Conservation (phyloP, 2,888 invertebrate genomes). For the Mesochorus sp. region DNA sequence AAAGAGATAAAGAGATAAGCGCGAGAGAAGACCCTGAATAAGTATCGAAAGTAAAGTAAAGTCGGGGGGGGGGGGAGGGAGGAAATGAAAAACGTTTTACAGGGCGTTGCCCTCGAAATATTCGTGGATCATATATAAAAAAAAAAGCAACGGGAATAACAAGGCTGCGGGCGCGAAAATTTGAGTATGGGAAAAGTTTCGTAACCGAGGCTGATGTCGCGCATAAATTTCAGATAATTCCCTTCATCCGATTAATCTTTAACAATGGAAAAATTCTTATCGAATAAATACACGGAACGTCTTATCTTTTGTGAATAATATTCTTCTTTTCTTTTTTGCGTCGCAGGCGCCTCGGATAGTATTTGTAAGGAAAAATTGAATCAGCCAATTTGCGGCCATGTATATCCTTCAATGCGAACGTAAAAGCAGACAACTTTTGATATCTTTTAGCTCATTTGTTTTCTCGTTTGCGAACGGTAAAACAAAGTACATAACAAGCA, state of each 20-base stretch:
- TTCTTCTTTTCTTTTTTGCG: too few species aligned
- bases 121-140: conserved; percentile 45
- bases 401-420: too few species aligned
- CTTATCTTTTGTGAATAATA: conserved; percentile 11
- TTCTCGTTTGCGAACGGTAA: conserved; percentile 14
- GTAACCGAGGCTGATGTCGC: conserved; percentile 35
- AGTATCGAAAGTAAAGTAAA: conserved; percentile 40
- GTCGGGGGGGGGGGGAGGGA: too few species aligned
- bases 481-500: conserved; percentile 1
- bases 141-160: conserved; percentile 10
- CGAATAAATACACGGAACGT: neutral
- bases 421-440: too few species aligned
- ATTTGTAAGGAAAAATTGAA: too few species aligned
- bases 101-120: conserved; percentile 44
- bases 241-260: conserved; percentile 53
- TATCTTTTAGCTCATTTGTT: neutral
- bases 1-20: neutral
- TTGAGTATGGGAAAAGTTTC: conserved; percentile 53
- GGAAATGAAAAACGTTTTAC: conserved; percentile 18
- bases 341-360: too few species aligned
- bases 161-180: conserved; percentile 3
- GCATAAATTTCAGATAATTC: conserved; percentile 54
- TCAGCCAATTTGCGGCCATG: too few species aligned
- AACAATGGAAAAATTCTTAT: conserved; percentile 49
- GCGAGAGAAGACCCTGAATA: neutral